phyloP scores from a whole-genome alignment of 1,140 invertebrate species.

The Euborellia annulipes region DNA sequence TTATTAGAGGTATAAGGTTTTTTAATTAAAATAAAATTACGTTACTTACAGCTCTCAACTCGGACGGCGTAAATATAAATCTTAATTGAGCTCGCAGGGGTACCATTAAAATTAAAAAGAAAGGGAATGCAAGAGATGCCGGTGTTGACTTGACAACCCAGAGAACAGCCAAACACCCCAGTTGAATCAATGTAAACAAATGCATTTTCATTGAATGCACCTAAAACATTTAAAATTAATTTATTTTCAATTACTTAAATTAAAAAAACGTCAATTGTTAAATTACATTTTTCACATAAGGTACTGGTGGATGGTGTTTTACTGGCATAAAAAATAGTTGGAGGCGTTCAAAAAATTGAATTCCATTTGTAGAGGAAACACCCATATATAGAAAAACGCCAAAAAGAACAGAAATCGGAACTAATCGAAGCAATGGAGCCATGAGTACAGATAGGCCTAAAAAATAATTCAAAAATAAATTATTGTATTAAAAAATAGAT shows the following conservation, averaged over 20 bases:
- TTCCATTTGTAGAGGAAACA: constrained; percentile 77
- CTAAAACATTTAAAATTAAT: constrained; percentile 30
- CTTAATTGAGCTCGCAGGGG: constrained; percentile 61
- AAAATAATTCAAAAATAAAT: no score
- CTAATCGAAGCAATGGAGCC: constrained; percentile 57
- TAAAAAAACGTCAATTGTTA: no score
- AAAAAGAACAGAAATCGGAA: constrained; percentile 87
- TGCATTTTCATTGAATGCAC: constrained; percentile 87
- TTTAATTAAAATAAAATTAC: no score
- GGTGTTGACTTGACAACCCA: constrained; percentile 80
- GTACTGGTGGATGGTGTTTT: constrained; percentile 78
- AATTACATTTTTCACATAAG: constrained; percentile 50
- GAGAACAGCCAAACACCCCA: constrained; percentile 55
- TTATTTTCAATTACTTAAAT: no score
- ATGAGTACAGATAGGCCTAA: constrained; percentile 68
- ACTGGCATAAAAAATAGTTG: constrained; percentile 81
- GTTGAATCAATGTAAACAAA: constrained; percentile 71
- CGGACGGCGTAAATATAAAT: constrained; percentile 56
- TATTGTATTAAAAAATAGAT: no score
- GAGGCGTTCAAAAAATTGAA: constrained; percentile 79
- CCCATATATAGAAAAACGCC: constrained; percentile 97
- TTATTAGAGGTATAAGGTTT: no score
- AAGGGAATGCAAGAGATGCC: constrained; percentile 76
- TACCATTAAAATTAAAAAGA: constrained; percentile 81
- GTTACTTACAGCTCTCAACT: constrained; percentile 68